Conservation (phyloP, 2,797 vertebrate genomes). For the Diplodus puntazzo region DNA sequence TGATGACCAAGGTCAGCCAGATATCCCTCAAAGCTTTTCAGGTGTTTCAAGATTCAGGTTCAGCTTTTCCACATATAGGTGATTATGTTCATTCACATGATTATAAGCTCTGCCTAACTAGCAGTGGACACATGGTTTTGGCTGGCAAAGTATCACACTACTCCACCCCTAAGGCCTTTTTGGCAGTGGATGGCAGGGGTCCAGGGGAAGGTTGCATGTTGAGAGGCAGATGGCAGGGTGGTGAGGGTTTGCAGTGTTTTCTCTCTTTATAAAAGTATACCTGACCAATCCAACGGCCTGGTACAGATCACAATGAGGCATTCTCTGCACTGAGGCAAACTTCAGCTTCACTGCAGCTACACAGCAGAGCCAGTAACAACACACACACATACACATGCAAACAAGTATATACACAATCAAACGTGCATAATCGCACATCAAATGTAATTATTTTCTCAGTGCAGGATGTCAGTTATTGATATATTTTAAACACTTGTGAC, state of each 20-base stretch:
- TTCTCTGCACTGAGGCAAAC: constrained; percentile 41
- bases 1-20: constrained; percentile 29
- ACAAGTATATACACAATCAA: constrained; percentile 2
- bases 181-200: constrained; percentile 68
- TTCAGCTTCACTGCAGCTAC: constrained; percentile 42
- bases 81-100: constrained; percentile 39
- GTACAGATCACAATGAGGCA: constrained; percentile 36
- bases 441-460: neutral
- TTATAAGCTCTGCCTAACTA: constrained; percentile 53
- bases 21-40: constrained; percentile 10
- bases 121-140: constrained; percentile 67
- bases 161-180: constrained; percentile 70
- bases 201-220: constrained; percentile 73
- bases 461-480: neutral
- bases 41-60: constrained; percentile 15
- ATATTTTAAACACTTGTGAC: neutral
- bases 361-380: constrained; percentile 32
- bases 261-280: constrained; percentile 58
- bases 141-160: constrained; percentile 58
- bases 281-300: constrained; percentile 53
- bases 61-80: constrained; percentile 7
- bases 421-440: neutral
- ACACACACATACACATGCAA: constrained; percentile 30
- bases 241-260: constrained; percentile 57
- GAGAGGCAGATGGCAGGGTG: constrained; percentile 76